Conservation (phyloP, 2,113 vertebrate species). For the Ellobius talpinus region DNA sequence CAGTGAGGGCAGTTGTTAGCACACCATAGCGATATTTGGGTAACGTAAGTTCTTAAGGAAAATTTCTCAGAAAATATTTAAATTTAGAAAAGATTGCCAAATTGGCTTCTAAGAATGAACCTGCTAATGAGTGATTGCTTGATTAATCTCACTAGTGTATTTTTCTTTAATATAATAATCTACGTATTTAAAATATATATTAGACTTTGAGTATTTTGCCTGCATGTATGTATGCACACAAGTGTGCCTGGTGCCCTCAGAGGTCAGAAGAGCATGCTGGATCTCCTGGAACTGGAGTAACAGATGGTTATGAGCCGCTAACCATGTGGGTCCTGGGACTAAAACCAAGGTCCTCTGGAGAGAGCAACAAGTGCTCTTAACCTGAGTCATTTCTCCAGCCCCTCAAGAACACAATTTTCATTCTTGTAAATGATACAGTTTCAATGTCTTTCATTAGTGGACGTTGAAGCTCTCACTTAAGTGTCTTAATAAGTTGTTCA, state of each 20-base stretch:
- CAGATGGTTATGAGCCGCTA: neutral
- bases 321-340: neutral
- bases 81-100: neutral
- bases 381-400: neutral
- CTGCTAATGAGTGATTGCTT: neutral
- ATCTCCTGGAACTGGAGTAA: neutral
- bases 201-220: neutral
- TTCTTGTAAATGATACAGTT: neutral
- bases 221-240: neutral
- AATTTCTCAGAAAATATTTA: neutral
- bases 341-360: neutral
- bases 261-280: neutral
- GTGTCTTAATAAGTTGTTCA: neutral
- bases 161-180: neutral
- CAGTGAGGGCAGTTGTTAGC: neutral
- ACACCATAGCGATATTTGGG: neutral
- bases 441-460: neutral
- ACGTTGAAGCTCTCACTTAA: neutral
- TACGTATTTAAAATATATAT: neutral
- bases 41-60: neutral
- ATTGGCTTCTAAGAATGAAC: neutral
- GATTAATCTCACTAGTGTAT: neutral
- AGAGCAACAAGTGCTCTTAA: neutral
- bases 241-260: neutral
- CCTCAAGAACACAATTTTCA: neutral